Conservation (phyloP, 2,797 vertebrate species). For the Sebastes minor region DNA sequence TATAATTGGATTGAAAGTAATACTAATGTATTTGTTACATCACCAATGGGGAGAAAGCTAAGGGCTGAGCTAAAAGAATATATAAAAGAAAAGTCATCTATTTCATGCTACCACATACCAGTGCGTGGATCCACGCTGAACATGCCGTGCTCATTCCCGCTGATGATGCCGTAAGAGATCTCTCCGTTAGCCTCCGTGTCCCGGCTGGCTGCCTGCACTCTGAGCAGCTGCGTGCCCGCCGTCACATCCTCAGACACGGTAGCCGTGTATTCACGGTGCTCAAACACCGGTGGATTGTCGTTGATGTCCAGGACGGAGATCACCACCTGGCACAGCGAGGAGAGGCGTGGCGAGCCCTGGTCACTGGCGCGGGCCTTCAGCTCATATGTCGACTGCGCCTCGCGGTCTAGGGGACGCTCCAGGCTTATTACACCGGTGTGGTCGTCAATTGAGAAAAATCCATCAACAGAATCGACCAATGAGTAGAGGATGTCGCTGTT, state of each 20-base stretch:
- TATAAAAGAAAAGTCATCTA: not conserved
- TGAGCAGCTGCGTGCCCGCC: slow-evolving; percentile 88
- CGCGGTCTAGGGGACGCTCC: slow-evolving; percentile 90
- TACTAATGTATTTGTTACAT: not conserved
- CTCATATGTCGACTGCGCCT: slow-evolving; percentile 86
- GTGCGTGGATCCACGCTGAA: slow-evolving; percentile 92
- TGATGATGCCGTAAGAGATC: slow-evolving; percentile 92
- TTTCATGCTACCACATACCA: slow-evolving; percentile 77
- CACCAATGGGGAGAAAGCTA: not conserved
- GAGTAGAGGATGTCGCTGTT: slow-evolving; percentile 91
- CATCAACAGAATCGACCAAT: slow-evolving; percentile 87
- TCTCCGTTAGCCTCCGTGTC: slow-evolving; percentile 91
- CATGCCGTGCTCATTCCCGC: slow-evolving; percentile 93
- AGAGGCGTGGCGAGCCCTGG: slow-evolving; percentile 88
- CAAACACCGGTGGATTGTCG: slow-evolving; percentile 96
- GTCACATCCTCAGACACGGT: slow-evolving; percentile 87
- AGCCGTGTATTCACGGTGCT: slow-evolving; percentile 91
- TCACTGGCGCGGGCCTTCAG: slow-evolving; percentile 88
- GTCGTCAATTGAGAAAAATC: slow-evolving; percentile 92
- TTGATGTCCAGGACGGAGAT: slow-evolving; percentile 97
- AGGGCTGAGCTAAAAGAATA: not conserved
- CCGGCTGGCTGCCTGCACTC: slow-evolving; percentile 92
- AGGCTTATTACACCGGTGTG: slow-evolving; percentile 89
- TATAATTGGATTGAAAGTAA: not conserved
- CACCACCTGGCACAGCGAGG: slow-evolving; percentile 83